Percentiles rank a stretch among this genome's conserved stretches.
phyloP scores from a whole-genome alignment of 1,140 invertebrate species.

The Lepidurus arcticus region DNA sequence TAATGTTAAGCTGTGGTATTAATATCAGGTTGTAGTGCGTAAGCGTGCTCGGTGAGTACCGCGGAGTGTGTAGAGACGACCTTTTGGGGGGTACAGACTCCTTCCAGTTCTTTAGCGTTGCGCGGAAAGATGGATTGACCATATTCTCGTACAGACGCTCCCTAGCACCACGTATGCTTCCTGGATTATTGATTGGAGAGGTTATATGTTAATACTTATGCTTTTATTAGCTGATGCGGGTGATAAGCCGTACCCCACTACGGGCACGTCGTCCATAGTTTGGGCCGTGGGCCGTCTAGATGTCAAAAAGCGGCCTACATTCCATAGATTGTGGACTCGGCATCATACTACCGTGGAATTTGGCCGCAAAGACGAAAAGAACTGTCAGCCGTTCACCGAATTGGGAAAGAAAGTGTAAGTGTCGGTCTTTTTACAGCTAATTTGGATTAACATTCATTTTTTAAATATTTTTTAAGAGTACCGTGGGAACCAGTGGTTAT shows the following conservation, averaged over 20 bases:
- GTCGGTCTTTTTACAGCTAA: neutral
- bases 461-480: conserved; percentile 43
- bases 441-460: conserved; percentile 16
- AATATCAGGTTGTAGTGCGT: conserved; percentile 57
- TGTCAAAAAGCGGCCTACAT: conserved; percentile 68
- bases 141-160: conserved; percentile 68
- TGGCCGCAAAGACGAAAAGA: conserved; percentile 55
- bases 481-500: conserved; percentile 71
- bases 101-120: conserved; percentile 65
- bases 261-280: conserved; percentile 61
- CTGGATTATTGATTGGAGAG: neutral
- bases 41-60: conserved; percentile 73
- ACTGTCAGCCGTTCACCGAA: conserved; percentile 59
- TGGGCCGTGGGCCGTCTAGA: conserved; percentile 82
- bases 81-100: conserved; percentile 67
- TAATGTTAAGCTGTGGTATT: conserved; percentile 27
- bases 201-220: neutral
- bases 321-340: conserved; percentile 74
- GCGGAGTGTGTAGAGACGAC: conserved; percentile 77
- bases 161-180: conserved; percentile 60
- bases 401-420: conserved; percentile 26
- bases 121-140: conserved; percentile 65
- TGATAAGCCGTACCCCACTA: conserved; percentile 65
- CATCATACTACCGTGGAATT: conserved; percentile 61
- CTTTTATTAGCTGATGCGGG: conserved; percentile 61